Evolutionary conservation across 2,113 vertebrate species (phyloP).

Genomic region (Falco punctatus): DNA sequence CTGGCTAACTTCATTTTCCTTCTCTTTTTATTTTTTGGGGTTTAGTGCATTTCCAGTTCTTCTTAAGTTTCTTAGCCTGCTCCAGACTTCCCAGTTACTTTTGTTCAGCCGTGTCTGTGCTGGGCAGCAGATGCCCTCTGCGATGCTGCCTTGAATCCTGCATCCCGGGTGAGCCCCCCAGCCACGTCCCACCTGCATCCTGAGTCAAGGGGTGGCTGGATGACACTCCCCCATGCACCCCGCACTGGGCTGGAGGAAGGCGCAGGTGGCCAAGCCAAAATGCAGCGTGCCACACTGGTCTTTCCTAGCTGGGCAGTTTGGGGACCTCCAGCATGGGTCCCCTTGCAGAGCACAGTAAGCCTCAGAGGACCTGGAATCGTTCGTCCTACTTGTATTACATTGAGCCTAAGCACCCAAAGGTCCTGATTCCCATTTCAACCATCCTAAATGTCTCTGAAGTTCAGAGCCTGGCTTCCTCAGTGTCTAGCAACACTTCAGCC

Average conservation of each 20-base stretch:
- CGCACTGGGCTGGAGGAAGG: not conserved
- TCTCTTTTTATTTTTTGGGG: not conserved
- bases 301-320: not conserved
- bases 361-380: not conserved
- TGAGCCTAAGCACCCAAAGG: not conserved
- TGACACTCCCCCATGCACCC: fast-evolving
- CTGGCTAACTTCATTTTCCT: not conserved
- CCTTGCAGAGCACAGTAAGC: not conserved
- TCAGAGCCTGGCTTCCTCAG: not conserved
- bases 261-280: not conserved
- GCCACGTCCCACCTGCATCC: not conserved
- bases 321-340: not conserved
- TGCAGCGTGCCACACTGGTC: not conserved
- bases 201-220: not conserved
- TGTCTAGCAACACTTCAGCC: not conserved
- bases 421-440: not conserved
- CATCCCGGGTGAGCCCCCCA: not conserved
- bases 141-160: not conserved
- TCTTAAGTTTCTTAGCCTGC: not conserved
- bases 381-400: not conserved
- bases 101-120: not conserved
- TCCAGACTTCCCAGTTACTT: not conserved
- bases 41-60: not conserved
- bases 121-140: not conserved
- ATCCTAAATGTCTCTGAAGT: not conserved